Percentiles rank a stretch among this genome's conserved stretches.
Conservation (phyloP, 2,888 invertebrate species). For the Liodrosophila aerea region DNA sequence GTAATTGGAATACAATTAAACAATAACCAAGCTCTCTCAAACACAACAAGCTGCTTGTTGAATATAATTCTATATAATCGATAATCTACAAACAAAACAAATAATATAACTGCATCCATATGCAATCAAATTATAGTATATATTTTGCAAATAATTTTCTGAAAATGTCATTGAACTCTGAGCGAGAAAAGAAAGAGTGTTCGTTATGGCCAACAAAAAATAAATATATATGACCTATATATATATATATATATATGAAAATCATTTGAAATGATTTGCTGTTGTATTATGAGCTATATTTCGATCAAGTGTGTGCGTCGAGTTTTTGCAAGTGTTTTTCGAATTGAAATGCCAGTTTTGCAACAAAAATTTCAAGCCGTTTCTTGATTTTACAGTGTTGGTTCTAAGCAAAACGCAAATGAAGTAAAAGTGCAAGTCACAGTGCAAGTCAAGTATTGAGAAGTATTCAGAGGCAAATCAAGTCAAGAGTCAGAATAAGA, state of each 20-base stretch:
- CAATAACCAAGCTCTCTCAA: too few species aligned
- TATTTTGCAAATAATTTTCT: constrained; percentile 35
- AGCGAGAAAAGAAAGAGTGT: constrained; percentile 54
- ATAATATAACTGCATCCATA: too few species aligned
- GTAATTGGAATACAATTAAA: too few species aligned
- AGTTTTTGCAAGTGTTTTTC: constrained; percentile 78
- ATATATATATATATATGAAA: too few species aligned
- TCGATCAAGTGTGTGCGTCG: constrained; percentile 66
- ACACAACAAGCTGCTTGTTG: too few species aligned
- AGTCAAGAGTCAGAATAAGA: constrained; percentile 37
- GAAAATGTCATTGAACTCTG: constrained; percentile 64
- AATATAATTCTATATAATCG: too few species aligned
- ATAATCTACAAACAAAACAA: too few species aligned
- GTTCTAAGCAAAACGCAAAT: constrained; percentile 33
- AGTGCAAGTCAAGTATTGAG: constrained; percentile 38
- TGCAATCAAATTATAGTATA: constrained; percentile 9
- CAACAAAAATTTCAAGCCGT: constrained; percentile 61
- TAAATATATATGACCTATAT: too few species aligned
- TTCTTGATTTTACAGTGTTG: constrained; percentile 60
- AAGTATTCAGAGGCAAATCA: constrained; percentile 20
- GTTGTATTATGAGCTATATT: constrained; percentile 9
- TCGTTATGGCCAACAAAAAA: too few species aligned
- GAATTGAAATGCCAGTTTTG: constrained; percentile 67
- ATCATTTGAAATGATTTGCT: constrained; percentile 8
- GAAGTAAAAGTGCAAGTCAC: constrained; percentile 50